Evolutionary conservation across 2,113 vertebrate genomes (phyloP).

Genomic region (Halcyon malimbica): DNA sequence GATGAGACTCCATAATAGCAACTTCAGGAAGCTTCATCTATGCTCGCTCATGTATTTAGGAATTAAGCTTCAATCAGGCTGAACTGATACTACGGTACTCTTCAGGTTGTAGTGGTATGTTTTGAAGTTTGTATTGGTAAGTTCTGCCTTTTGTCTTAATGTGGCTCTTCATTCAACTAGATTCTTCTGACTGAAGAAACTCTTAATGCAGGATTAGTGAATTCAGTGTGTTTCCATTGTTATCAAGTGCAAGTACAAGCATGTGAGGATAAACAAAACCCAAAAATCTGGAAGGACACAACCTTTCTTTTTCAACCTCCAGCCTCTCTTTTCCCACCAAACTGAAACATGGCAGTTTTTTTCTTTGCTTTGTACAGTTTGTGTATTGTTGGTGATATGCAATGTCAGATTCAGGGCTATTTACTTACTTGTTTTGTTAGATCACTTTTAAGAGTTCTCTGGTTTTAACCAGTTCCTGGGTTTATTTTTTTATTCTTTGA

Average conservation of each 20-base stretch:
- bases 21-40: not conserved
- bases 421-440: not conserved
- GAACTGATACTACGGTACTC: not conserved
- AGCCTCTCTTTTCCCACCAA: not conserved
- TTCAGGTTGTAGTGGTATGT: rapidly evolving
- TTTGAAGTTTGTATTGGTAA: not conserved
- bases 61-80: not conserved
- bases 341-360: rapidly evolving
- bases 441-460: not conserved
- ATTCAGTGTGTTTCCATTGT: not conserved
- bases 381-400: not conserved
- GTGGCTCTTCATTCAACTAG: not conserved
- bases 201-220: not conserved
- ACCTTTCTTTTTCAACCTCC: not conserved
- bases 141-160: not conserved
- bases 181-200: not conserved
- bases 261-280: not conserved
- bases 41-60: not conserved
- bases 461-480: not conserved
- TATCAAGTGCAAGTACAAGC: not conserved
- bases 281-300: not conserved
- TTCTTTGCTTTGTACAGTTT: not conserved
- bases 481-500: not conserved
- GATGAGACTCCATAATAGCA: not conserved
- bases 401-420: not conserved